Percentiles rank a stretch among this genome's conserved stretches.
Evolutionary conservation across 2,113 vertebrate species (phyloP).

Genomic region (Phainopepla nitens): DNA sequence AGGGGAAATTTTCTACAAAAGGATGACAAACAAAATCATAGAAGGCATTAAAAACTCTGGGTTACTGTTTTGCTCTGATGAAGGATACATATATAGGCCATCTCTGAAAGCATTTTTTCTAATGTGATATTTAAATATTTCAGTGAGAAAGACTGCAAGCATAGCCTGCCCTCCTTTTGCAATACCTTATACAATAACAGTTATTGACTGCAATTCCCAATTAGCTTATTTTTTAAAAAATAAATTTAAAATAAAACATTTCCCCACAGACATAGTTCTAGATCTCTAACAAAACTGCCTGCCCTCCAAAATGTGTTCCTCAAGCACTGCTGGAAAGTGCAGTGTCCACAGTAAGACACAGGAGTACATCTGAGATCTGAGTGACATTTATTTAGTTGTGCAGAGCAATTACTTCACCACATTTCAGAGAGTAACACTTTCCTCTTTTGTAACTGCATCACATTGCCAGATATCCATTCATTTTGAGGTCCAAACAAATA

Average conservation of each 20-base stretch:
- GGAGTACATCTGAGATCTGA: not conserved
- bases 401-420: not conserved
- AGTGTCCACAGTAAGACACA: not conserved
- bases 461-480: not conserved
- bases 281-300: not conserved
- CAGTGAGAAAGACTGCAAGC: not conserved
- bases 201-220: not conserved
- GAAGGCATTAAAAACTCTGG: not conserved
- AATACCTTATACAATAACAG: not conserved
- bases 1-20: not conserved
- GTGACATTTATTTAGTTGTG: not conserved
- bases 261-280: not conserved
- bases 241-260: not conserved
- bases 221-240: not conserved
- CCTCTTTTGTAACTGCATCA: not conserved
- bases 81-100: not conserved
- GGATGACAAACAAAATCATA: not conserved
- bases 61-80: not conserved
- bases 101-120: not conserved
- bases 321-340: not conserved
- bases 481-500: not conserved
- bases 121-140: not conserved
- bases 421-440: not conserved
- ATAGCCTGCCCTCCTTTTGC: not conserved
- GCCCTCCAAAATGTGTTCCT: not conserved